phyloP scores from a whole-genome alignment of 2,888 invertebrate genomes.

The Psococerastis gibbosa region DNA sequence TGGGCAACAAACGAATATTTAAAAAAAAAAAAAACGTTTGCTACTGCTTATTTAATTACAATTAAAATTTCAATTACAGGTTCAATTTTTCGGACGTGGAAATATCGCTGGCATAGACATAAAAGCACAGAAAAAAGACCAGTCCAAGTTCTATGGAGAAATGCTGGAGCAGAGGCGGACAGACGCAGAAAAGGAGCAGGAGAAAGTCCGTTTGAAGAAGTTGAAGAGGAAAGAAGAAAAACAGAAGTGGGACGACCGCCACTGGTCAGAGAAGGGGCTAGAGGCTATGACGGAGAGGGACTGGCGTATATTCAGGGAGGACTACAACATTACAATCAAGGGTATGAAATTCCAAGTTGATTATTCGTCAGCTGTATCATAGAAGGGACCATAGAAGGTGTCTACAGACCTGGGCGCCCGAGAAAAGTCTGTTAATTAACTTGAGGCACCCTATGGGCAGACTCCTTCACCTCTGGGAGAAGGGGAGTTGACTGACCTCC shows the following conservation, averaged over 20 bases:
- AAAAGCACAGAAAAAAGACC: conserved; percentile 86
- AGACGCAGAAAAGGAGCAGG: conserved; percentile 91
- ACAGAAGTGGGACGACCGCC: conserved; percentile 96
- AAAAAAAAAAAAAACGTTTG: conserved; percentile 2
- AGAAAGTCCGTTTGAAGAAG: conserved; percentile 79
- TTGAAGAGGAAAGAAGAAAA: conserved; percentile 92
- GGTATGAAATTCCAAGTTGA: too few relatives aligned
- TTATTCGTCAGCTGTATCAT: too few relatives aligned
- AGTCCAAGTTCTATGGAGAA: conserved; percentile 93
- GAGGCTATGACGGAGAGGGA: conserved; percentile 97
- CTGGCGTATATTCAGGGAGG: conserved; percentile 99
- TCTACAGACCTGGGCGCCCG: too few relatives aligned
- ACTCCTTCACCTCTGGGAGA: too few relatives aligned
- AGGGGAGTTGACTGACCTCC: background rate
- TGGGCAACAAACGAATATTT: too few relatives aligned
- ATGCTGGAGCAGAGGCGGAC: conserved; percentile 86
- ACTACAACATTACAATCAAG: conserved; percentile 96
- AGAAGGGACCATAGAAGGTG: background rate
- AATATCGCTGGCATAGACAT: conserved; percentile 97
- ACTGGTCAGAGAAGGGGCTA: conserved; percentile 91
- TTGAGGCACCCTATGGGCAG: too few relatives aligned
- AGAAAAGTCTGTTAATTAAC: too few relatives aligned
- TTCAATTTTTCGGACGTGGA: conserved; percentile 95
- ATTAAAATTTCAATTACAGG: conserved; percentile 27
- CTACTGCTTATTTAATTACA: conserved; percentile 9